These are phyloP conservation scores for Vultur gryphus DNA, from an alignment of 2,797 vertebrate genomes.

Conservation along the genomic window DNA sequence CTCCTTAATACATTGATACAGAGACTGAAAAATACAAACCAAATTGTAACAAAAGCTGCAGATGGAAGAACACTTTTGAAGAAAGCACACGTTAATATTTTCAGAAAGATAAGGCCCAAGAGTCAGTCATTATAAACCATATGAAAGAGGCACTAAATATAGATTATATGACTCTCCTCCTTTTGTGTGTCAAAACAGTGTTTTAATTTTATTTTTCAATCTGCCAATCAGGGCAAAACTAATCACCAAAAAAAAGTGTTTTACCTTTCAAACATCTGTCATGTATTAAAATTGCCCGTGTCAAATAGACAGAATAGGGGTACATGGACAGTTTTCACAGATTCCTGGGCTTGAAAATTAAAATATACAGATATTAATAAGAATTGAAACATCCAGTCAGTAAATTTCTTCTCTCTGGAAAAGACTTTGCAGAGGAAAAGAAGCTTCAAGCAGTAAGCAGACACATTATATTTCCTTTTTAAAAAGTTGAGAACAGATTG, in stretches of 20 bases:
- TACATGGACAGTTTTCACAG: not conserved
- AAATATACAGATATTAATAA: not conserved
- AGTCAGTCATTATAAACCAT: not conserved
- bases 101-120: not conserved
- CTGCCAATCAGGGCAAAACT: not conserved
- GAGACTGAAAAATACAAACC: not conserved
- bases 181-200: not conserved
- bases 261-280: not conserved
- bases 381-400: not conserved
- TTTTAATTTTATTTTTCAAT: constrained; percentile 11
- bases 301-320: not conserved
- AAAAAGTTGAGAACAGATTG: not conserved
- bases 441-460: not conserved
- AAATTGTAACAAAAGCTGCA: not conserved
- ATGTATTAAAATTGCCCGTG: not conserved
- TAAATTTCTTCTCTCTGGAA: not conserved
- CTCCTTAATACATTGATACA: not conserved
- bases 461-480: not conserved
- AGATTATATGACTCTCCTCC: not conserved
- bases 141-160: not conserved
- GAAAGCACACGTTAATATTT: not conserved
- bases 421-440: not conserved
- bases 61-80: not conserved
- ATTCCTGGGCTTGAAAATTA: not conserved
- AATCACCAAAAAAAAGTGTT: not conserved